A percentile compares a stretch with the other conserved stretches of the same genome.
Conservation (phyloP, 2,797 vertebrate genomes). For the Halcyon leucocephala region DNA sequence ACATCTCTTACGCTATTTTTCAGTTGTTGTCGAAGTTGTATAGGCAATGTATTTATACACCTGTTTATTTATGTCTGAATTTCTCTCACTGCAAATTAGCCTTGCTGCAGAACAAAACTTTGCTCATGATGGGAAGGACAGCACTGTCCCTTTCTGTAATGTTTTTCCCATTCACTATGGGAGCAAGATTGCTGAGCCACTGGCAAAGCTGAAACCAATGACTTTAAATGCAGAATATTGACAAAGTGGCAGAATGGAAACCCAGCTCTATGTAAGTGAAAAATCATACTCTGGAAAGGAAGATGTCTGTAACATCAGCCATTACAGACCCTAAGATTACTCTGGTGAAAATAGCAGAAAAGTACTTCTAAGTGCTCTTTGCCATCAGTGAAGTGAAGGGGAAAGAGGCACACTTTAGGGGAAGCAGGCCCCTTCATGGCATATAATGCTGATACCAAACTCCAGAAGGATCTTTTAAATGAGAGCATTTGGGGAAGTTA, state of each 20-base stretch:
- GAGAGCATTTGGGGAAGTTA: background rate
- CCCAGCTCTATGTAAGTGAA: background rate
- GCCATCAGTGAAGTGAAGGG: background rate
- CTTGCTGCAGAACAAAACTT: background rate
- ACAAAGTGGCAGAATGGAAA: background rate
- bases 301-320: background rate
- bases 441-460: background rate
- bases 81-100: background rate
- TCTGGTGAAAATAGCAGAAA: conserved; percentile 11
- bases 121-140: background rate
- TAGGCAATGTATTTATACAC: background rate
- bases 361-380: conserved; percentile 1
- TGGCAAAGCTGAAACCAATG: conserved; percentile 5
- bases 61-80: background rate
- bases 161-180: conserved; percentile 7
- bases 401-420: background rate
- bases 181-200: conserved; percentile 23
- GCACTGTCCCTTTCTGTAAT: background rate
- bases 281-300: background rate
- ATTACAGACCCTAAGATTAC: background rate
- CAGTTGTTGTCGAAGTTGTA: background rate
- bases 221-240: conserved; percentile 15
- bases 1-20: background rate
- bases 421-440: background rate
- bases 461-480: background rate